Percentiles rank a stretch among this genome's conserved stretches.
phyloP scores from a whole-genome alignment of 35 echinoderm and acorn worm genomes.

The Amphiura filiformis region DNA sequence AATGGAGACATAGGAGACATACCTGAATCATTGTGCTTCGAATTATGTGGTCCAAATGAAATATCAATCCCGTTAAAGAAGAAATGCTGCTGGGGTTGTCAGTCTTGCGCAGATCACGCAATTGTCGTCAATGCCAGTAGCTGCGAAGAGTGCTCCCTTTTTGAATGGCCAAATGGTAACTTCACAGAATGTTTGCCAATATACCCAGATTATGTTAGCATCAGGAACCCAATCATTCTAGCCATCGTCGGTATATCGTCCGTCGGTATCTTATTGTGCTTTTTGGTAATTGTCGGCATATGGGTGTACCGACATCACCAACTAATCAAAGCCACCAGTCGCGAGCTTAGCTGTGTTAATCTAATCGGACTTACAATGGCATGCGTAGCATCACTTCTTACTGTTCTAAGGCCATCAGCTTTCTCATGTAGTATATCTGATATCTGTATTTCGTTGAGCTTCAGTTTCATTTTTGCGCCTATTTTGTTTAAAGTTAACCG shows the following conservation, averaged over 20 bases:
- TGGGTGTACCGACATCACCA: conserved; percentile 15
- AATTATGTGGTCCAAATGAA: conserved; percentile 12
- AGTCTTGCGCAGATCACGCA: not conserved
- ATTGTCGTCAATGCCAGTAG: conserved; percentile 6
- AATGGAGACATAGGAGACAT: no score
- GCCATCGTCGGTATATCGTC: not conserved
- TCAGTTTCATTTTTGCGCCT: not conserved
- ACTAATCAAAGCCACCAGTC: conserved; percentile 43
- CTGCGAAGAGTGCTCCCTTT: not conserved
- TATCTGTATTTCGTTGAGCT: not conserved
- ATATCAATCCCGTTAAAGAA: not conserved
- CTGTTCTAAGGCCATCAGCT: not conserved
- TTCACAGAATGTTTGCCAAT: not conserved
- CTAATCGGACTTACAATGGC: conserved; percentile 21
- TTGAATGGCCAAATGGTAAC: not conserved
- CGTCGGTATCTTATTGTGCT: not conserved
- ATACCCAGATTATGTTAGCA: not conserved
- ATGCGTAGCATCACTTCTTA: not conserved
- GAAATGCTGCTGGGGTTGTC: conserved; percentile 40
- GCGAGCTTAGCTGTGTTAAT: conserved; percentile 45
- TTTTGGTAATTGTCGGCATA: not conserved
- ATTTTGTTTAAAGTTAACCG: not conserved
- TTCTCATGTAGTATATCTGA: not conserved
- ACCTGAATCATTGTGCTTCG: conserved; percentile 25
- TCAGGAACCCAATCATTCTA: not conserved